These are phyloP conservation scores for Rambutsinella grinnellia DNA, from an alignment of 2,888 invertebrate species.

Conservation along the genomic window DNA sequence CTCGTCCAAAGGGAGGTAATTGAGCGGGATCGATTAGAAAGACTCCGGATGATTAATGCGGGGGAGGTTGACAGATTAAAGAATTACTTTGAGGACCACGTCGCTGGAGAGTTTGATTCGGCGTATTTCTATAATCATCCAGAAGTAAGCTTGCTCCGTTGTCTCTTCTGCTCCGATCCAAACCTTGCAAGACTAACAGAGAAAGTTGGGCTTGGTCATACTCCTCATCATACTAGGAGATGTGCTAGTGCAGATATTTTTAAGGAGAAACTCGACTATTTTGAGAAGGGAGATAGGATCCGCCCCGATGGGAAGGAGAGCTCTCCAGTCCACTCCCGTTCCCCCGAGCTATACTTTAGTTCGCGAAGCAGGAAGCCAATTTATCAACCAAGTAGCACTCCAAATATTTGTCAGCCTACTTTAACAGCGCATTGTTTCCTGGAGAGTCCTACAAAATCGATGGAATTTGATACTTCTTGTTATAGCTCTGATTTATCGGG, in stretches of 20 bases:
- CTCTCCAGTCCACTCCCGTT: constrained; percentile 58
- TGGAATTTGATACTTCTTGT: constrained; percentile 59
- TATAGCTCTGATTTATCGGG: constrained; percentile 60
- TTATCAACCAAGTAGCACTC: constrained; percentile 65
- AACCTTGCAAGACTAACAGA: constrained; percentile 65
- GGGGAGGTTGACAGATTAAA: constrained; percentile 85
- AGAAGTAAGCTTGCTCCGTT: constrained; percentile 63
- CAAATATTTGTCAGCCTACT: constrained; percentile 66
- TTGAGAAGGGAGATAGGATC: constrained; percentile 48
- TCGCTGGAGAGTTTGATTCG: constrained; percentile 39
- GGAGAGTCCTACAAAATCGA: constrained; percentile 62
- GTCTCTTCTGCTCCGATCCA: constrained; percentile 65
- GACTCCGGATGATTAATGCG: constrained; percentile 78
- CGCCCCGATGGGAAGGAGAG: constrained; percentile 64
- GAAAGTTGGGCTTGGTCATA: constrained; percentile 39
- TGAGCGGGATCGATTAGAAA: constrained; percentile 62
- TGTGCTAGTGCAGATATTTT: constrained; percentile 64
- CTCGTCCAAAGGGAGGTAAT: constrained; percentile 59
- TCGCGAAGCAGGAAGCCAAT: constrained; percentile 64
- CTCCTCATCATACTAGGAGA: constrained; percentile 31
- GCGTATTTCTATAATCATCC: constrained; percentile 44
- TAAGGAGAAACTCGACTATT: constrained; percentile 60
- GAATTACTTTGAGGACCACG: constrained; percentile 78
- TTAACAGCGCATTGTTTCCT: constrained; percentile 65
- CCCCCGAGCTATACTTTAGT: constrained; percentile 62